Evolutionary conservation across 2,888 invertebrate species (phyloP).

Genomic region (Platerodrilus igneus): DNA sequence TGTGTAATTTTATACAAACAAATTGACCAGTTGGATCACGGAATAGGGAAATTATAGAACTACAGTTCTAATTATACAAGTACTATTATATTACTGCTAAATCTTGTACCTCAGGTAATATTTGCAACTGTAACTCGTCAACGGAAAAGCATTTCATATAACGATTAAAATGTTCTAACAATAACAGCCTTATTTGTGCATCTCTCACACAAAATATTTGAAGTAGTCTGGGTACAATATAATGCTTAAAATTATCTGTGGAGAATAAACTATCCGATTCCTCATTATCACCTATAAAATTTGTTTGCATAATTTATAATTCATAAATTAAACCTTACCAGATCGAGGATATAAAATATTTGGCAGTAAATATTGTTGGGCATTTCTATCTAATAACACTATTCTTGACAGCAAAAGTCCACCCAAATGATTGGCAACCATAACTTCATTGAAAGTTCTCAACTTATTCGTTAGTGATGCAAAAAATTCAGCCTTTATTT

Average conservation of each 20-base stretch:
- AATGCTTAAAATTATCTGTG: conserved; percentile 62
- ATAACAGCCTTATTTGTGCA: conserved; percentile 71
- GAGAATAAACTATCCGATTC: conserved; percentile 59
- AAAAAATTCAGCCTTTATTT: conserved; percentile 77
- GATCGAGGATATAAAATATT: conserved; percentile 64
- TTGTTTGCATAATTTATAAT: too few relatives aligned
- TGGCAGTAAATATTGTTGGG: conserved; percentile 68
- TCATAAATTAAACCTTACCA: conserved; percentile 37
- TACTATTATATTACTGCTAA: too few relatives aligned
- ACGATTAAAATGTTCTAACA: conserved; percentile 72
- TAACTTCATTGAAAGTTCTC: conserved; percentile 68
- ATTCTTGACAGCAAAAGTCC: conserved; percentile 75
- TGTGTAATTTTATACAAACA: neutral
- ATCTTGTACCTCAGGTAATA: conserved; percentile 84
- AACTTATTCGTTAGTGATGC: conserved; percentile 63
- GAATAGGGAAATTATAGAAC: neutral
- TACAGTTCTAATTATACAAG: too few relatives aligned
- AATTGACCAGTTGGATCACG: neutral
- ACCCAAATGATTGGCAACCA: conserved; percentile 77
- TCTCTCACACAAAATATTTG: conserved; percentile 83
- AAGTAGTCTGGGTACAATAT: conserved; percentile 70
- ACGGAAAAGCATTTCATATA: conserved; percentile 71
- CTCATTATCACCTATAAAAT: conserved; percentile 36
- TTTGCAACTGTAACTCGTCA: conserved; percentile 68
- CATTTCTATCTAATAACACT: conserved; percentile 77